These are phyloP conservation scores for Sarcophaga rosellei DNA, from an alignment of 2,888 invertebrate species.

Conservation along the genomic window DNA sequence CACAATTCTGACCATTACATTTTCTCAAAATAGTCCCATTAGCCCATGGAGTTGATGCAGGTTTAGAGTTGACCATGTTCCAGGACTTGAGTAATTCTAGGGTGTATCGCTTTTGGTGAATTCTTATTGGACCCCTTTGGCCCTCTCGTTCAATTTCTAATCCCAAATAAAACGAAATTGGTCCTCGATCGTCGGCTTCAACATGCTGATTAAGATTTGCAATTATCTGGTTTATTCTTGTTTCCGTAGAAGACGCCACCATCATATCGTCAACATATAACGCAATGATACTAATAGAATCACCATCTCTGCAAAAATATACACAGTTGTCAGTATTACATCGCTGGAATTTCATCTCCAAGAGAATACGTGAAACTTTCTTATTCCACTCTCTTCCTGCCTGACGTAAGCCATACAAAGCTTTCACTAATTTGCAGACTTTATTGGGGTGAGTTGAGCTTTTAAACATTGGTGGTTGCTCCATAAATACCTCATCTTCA, in stretches of 20 bases:
- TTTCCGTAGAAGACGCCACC: conserved; percentile 34
- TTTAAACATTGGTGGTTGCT: conserved; percentile 55
- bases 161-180: conserved; percentile 56
- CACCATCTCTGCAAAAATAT: conserved; percentile 42
- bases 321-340: conserved; percentile 48
- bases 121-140: conserved; percentile 27
- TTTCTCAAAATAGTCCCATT: conserved; percentile 43
- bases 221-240: conserved; percentile 24
- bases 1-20: background rate
- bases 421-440: conserved; percentile 62
- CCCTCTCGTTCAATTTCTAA: conserved; percentile 61
- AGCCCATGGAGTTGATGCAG: conserved; percentile 50
- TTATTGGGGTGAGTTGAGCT: conserved; percentile 16
- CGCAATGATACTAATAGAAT: conserved; percentile 29
- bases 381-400: conserved; percentile 56
- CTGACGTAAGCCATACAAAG: conserved; percentile 56
- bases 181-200: background rate
- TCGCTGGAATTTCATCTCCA: conserved; percentile 35
- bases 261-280: conserved; percentile 12
- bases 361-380: conserved; percentile 37
- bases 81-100: conserved; percentile 45
- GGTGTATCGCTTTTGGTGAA: conserved; percentile 37
- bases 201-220: conserved; percentile 46
- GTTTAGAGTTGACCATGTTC: conserved; percentile 54
- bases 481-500: conserved; percentile 63